Conservation (phyloP, 2,797 vertebrate species). For the Eulemur coronatus region DNA sequence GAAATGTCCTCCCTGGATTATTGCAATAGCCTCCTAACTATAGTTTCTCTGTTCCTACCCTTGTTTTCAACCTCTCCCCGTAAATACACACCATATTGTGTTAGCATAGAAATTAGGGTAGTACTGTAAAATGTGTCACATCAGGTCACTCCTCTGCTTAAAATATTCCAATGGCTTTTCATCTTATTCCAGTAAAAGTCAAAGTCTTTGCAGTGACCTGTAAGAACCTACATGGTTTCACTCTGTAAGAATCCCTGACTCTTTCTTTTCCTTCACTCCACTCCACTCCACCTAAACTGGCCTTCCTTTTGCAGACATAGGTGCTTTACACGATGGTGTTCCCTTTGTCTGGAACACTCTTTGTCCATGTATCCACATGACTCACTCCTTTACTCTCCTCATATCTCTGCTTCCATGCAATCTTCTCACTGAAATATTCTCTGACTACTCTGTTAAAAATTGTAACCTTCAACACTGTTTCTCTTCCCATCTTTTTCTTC, state of each 20-base stretch:
- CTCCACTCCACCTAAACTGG: background rate
- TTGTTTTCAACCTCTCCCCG: background rate
- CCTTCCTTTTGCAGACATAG: background rate
- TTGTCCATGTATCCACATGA: background rate
- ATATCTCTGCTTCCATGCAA: background rate
- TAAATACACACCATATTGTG: background rate
- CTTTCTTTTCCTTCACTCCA: background rate
- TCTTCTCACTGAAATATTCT: background rate
- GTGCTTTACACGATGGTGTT: background rate
- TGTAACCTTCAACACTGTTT: background rate
- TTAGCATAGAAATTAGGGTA: background rate
- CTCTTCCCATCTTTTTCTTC: background rate
- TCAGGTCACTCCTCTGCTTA: background rate
- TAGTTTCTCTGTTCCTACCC: background rate
- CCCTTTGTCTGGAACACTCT: background rate
- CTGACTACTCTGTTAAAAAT: background rate
- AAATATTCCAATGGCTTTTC: background rate
- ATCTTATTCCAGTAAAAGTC: background rate
- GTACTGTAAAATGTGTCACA: background rate
- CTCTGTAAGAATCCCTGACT: background rate
- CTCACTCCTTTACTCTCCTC: background rate
- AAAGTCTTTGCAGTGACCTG: background rate
- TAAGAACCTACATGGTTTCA: background rate
- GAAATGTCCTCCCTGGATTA: background rate
- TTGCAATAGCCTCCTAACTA: background rate